phyloP scores from a whole-genome alignment of 2,113 vertebrate species.

The Poecile atricapillus region DNA sequence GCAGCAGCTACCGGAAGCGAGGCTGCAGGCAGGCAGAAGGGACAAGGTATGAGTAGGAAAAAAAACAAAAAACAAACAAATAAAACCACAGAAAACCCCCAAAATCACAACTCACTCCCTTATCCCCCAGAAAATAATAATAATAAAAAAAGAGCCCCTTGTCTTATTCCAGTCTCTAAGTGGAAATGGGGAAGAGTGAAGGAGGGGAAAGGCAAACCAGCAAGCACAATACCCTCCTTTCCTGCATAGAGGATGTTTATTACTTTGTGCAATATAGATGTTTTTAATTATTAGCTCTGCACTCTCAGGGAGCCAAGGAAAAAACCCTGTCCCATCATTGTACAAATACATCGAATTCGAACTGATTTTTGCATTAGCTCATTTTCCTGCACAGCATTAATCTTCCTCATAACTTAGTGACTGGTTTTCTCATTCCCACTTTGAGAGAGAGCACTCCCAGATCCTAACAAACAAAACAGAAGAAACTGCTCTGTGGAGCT shows the following conservation, averaged over 20 bases:
- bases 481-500: background rate
- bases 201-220: background rate
- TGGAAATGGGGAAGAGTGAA: background rate
- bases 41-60: background rate
- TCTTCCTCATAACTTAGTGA: background rate
- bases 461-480: background rate
- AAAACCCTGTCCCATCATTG: background rate
- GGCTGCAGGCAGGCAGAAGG: background rate
- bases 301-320: background rate
- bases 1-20: background rate
- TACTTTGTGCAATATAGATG: constrained; percentile 11
- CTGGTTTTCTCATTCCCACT: background rate
- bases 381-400: background rate
- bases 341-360: background rate
- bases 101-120: accelerated
- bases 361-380: background rate
- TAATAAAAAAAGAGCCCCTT: background rate
- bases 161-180: background rate
- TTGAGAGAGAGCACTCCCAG: background rate
- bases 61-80: background rate
- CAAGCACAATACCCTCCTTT: background rate
- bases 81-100: background rate
- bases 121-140: background rate
- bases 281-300: constrained; percentile 5
- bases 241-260: background rate